Conservation (phyloP, 2,113 vertebrate genomes). For the Thamnaconus septentrionalis region DNA sequence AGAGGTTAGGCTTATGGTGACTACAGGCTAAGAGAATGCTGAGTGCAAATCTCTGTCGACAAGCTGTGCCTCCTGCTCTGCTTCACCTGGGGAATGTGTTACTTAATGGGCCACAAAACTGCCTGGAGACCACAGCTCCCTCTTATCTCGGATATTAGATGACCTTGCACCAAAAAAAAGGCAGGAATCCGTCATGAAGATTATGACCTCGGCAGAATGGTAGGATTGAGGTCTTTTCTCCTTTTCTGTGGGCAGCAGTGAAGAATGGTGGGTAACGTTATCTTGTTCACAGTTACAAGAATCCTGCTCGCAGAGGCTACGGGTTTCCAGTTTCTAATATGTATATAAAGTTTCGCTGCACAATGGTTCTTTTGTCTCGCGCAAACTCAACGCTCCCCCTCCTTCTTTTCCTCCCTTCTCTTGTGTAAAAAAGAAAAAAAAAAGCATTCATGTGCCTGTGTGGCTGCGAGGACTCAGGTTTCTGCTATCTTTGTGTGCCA, state of each 20-base stretch:
- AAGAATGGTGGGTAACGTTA: slow-evolving; percentile 81
- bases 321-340: slow-evolving; percentile 84
- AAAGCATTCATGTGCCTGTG: slow-evolving; percentile 81
- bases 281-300: slow-evolving; percentile 86
- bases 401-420: slow-evolving; percentile 73
- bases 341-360: slow-evolving; percentile 85
- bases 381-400: slow-evolving; percentile 78
- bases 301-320: slow-evolving; percentile 74
- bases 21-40: slow-evolving; percentile 62
- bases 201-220: slow-evolving; percentile 68
- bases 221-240: slow-evolving; percentile 69
- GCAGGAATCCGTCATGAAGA: slow-evolving; percentile 70
- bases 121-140: slow-evolving; percentile 62
- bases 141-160: slow-evolving; percentile 75
- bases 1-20: slow-evolving; percentile 59
- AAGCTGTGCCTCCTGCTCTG: slow-evolving; percentile 55
- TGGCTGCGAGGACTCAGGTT: slow-evolving; percentile 78
- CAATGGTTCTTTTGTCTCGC: slow-evolving; percentile 81
- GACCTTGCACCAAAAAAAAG: slow-evolving; percentile 62
- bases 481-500: slow-evolving; percentile 83
- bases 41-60: slow-evolving; percentile 70
- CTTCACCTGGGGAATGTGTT: slow-evolving; percentile 72
- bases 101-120: slow-evolving; percentile 72
- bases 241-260: slow-evolving; percentile 62
- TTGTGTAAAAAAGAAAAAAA: slow-evolving; percentile 77